A percentile compares a stretch with the other conserved stretches of the same genome.
These are phyloP conservation scores for Ophion ventricosus DNA, from an alignment of 2,888 invertebrate genomes.

Conservation along the genomic window DNA sequence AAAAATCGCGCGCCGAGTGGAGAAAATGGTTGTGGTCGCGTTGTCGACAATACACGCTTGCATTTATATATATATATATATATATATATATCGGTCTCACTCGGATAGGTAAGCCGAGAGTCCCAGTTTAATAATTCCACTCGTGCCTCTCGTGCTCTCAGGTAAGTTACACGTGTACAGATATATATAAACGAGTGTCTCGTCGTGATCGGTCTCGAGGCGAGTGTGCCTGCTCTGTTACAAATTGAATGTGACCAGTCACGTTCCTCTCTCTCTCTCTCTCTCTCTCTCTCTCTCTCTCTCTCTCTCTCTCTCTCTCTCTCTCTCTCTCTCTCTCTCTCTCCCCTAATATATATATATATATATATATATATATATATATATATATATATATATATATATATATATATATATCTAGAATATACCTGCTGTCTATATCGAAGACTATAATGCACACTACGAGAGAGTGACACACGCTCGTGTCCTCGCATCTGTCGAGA, in stretches of 20 bases:
- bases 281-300: not conserved
- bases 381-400: not conserved
- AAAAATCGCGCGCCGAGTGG: not conserved
- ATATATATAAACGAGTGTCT: slow-evolving; percentile 31
- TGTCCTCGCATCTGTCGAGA: slow-evolving; percentile 14
- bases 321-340: too few relatives aligned
- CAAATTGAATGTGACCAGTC: slow-evolving; percentile 47
- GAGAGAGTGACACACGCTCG: not conserved
- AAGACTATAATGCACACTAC: not conserved
- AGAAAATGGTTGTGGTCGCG: slow-evolving; percentile 10
- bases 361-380: too few relatives aligned
- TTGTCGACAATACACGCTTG: not conserved
- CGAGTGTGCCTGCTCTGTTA: slow-evolving; percentile 37
- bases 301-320: too few relatives aligned
- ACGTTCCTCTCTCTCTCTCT: not conserved
- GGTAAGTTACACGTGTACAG: slow-evolving; percentile 58
- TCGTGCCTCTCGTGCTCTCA: slow-evolving; percentile 49
- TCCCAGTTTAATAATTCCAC: slow-evolving; percentile 58
- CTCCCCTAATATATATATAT: too few relatives aligned
- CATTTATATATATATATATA: not conserved
- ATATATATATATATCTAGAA: not conserved
- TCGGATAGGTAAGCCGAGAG: slow-evolving; percentile 12
- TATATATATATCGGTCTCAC: not conserved
- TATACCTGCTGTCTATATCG: too few relatives aligned
- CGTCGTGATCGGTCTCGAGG: slow-evolving; percentile 30